Evolutionary conservation across 2,888 invertebrate genomes (phyloP), one percentile per base, ranked within the genome.

Genomic region (Charanyca ferruginea): DNA sequence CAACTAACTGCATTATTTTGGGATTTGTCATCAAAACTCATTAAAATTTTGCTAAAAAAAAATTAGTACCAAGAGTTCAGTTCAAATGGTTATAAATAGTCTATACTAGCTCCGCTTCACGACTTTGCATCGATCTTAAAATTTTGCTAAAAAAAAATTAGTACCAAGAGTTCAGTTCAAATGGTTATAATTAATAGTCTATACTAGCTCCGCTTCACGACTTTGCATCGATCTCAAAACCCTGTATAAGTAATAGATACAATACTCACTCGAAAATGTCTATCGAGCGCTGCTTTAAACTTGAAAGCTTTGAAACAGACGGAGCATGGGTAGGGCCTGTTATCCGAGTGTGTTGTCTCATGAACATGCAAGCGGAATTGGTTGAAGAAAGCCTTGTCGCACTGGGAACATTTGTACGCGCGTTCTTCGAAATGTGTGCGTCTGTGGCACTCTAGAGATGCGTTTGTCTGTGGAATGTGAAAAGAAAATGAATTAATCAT

Each of bases 381-480:
- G 86, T 93, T 93, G 88, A 79, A 86, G 89, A 93, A 93, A 18
- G 91, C 88, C 74, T 82, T 82, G 51, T 66, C 83, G 62, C 81
- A 82, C 79, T 84, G 82, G 18, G 73, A 63, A 73, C 93, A 93
- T 49, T 86, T 85, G 85, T 83, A 93, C 35, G 86, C 75, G 6
- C 91, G 89, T 74, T 91, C 91, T 35, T 84, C 85, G 3, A 80
- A 85, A 81, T 93, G 93, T 6, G 92, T 93, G n/a, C 92, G 90
- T 73, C 90, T 92, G 87, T 93, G 93, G 85, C 93, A 93, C 13
- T 89, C 86, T 0, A 93, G 85, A 86, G 92, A 93, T 6, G 93
- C 93, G 81, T 93, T 93, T 38, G 90, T 90, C 93, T 93, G 79
- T 0, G 38, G 18, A 48, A 16, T 6, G 13, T 25, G 4, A 42